Conservation (phyloP, 2,113 vertebrate genomes). For the Brachyistius frenatus region DNA sequence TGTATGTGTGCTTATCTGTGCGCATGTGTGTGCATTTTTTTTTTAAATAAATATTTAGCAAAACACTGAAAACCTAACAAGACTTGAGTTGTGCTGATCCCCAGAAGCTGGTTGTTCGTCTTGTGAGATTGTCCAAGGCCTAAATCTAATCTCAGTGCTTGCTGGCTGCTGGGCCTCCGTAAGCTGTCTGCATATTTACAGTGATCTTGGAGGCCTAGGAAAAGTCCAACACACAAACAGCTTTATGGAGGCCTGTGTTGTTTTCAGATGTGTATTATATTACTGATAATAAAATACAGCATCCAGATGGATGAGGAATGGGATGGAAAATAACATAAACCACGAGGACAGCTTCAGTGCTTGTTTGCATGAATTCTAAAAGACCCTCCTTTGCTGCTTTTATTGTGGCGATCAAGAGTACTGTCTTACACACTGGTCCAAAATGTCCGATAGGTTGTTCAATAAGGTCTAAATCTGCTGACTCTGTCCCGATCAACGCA, state of each 20-base stretch:
- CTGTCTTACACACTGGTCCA: too few species aligned
- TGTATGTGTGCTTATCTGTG: not conserved
- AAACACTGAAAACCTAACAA: conserved; percentile 8
- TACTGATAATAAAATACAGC: not conserved
- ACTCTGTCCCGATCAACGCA: too few species aligned
- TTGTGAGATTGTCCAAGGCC: conserved; percentile 45
- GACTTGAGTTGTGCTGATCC: not conserved
- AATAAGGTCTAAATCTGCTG: too few species aligned
- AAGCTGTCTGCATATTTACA: conserved; percentile 53
- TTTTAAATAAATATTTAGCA: conserved; percentile 15
- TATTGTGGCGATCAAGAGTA: not conserved
- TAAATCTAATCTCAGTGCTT: conserved; percentile 49
- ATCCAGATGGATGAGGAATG: not conserved
- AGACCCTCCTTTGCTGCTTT: not conserved
- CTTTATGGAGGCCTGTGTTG: not conserved
- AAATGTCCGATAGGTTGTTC: too few species aligned
- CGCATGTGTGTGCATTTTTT: not conserved
- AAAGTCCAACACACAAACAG: conserved; percentile 31
- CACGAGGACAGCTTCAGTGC: not conserved
- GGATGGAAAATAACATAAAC: not conserved
- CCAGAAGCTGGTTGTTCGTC: conserved; percentile 5
- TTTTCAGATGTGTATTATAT: conserved; percentile 11
- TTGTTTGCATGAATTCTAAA: not conserved
- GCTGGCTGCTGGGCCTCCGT: conserved; percentile 34
- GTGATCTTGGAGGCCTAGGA: conserved; percentile 28